A percentile compares a stretch with the other conserved stretches of the same genome.
Conservation (phyloP, 2,888 invertebrate species). For the Chymomyza amoena region DNA sequence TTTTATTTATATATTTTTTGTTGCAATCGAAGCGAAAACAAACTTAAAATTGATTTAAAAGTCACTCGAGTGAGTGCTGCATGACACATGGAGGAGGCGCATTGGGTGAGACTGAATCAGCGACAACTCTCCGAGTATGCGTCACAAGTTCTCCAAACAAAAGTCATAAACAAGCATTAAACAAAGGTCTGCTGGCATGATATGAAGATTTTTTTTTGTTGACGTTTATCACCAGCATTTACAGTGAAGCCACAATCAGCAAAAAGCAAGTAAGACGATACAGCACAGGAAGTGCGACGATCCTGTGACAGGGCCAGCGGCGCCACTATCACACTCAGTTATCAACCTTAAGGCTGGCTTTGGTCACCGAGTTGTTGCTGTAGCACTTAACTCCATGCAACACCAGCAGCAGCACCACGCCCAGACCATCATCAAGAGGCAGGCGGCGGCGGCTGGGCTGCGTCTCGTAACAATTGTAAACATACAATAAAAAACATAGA, state of each 20-base stretch:
- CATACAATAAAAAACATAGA: slow-evolving; percentile 18
- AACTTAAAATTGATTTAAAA: slow-evolving; percentile 14
- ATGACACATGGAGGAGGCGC: not conserved
- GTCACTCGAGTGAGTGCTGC: not conserved
- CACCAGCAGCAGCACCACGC: not conserved
- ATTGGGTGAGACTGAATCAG: not conserved
- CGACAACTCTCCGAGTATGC: not conserved
- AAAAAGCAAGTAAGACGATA: not conserved
- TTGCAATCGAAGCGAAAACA: not conserved
- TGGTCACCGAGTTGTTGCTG: not conserved
- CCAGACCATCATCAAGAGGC: slow-evolving; percentile 16
- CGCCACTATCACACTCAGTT: slow-evolving; percentile 3
- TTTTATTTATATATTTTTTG: not conserved
- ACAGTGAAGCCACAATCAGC: slow-evolving; percentile 1
- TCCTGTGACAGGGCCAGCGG: not conserved
- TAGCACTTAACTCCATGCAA: not conserved
- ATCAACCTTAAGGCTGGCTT: not conserved
- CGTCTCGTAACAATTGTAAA: slow-evolving; percentile 25
- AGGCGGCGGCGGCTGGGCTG: slow-evolving; percentile 3
- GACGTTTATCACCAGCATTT: not conserved
- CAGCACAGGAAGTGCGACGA: slow-evolving; percentile 1
- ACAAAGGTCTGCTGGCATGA: slow-evolving; percentile 5
- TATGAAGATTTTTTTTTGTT: not conserved
- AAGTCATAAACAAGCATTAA: slow-evolving; percentile 5
- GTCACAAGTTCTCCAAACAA: not conserved